phyloP scores from a whole-genome alignment of 2,113 vertebrate genomes.

The Xenopus laevis region DNA sequence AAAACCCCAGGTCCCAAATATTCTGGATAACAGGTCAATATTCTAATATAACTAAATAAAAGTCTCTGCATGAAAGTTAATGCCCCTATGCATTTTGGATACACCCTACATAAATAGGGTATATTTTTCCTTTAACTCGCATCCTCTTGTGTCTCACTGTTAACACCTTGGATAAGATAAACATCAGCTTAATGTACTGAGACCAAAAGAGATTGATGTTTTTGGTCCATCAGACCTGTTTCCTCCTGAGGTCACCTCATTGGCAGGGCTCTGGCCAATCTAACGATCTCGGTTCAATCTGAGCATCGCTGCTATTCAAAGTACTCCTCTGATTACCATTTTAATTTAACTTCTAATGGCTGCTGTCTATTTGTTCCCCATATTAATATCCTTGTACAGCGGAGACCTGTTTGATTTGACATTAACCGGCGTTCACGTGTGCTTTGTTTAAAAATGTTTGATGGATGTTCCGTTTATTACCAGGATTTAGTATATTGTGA shows the following conservation, averaged over 20 bases:
- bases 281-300: constrained; percentile 31
- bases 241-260: constrained; percentile 15
- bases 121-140: no score
- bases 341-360: constrained; percentile 37
- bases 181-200: constrained; percentile 4
- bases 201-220: constrained; percentile 19
- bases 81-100: no score
- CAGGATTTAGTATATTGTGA: constrained; percentile 28
- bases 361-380: constrained; percentile 18
- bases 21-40: no score
- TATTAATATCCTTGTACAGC: constrained; percentile 34
- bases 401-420: constrained; percentile 40
- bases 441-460: constrained; percentile 33
- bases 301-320: constrained; percentile 1
- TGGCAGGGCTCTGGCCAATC: constrained; percentile 10
- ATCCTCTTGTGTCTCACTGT: neutral
- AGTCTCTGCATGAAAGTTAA: no score
- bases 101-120: no score
- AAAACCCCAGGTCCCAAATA: no score
- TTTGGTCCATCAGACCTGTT: neutral
- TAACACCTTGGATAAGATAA: constrained; percentile 10
- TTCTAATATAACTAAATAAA: no score
- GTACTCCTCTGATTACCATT: constrained; percentile 35
- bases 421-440: constrained; percentile 17
- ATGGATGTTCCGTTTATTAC: constrained; percentile 32